Conservation (phyloP, 2,797 vertebrate species). For the Melanogrammus aeglefinus region DNA sequence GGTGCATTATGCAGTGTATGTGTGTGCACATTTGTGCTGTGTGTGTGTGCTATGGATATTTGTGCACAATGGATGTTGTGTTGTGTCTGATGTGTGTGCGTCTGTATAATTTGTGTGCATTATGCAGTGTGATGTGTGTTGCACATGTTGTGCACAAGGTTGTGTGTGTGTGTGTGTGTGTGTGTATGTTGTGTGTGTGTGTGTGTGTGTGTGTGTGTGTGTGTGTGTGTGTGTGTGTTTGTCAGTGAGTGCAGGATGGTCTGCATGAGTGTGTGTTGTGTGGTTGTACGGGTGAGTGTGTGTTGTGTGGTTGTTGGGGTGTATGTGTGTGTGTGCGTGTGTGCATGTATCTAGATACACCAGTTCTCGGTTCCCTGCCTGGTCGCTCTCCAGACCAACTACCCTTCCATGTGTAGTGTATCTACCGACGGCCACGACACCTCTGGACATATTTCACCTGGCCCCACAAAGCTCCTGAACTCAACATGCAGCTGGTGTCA, state of each 20-base stretch:
- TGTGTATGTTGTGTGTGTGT: background rate
- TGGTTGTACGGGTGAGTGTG: too few species aligned
- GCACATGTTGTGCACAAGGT: too few species aligned
- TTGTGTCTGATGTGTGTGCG: background rate
- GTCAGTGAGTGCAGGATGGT: background rate
- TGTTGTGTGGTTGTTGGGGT: too few species aligned
- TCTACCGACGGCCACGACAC: background rate
- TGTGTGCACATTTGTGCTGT: slow-evolving; percentile 17
- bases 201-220: too few species aligned
- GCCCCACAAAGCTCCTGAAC: background rate
- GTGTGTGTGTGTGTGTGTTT: background rate
- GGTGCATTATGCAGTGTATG: background rate
- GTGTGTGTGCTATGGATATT: too few species aligned
- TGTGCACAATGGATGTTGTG: too few species aligned
- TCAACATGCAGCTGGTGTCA: background rate
- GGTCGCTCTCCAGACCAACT: background rate
- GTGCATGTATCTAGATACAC: background rate
- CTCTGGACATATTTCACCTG: background rate
- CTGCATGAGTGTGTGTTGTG: background rate
- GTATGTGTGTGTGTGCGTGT: background rate
- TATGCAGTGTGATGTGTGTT: too few species aligned
- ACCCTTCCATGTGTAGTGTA: background rate
- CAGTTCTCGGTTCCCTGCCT: background rate
- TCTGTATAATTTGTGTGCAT: too few species aligned
- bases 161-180: background rate